Base-by-base conservation (phyloP, 2,797 vertebrate genomes). In the Thripadectes ignobilis region DNA sequence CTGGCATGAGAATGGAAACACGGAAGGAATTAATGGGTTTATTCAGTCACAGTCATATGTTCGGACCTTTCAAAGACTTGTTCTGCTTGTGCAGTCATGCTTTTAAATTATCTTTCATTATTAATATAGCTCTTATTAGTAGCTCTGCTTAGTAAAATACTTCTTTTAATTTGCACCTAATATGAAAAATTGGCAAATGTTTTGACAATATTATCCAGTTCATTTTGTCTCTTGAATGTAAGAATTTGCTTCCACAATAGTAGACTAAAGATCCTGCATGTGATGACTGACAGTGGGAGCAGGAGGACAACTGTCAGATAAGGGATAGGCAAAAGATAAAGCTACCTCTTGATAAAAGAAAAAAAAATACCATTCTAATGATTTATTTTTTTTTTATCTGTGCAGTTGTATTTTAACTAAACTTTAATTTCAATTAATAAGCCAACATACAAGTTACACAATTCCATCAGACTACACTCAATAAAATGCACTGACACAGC, bases 91-190 rank as follows among this genome's bases (percentile, higher is more conserved):
- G 95, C 85, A 95, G 67, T 91, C 94, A 89, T 91, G 86, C 88
- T 86, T 78, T 83, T 92, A 94, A 97, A 97, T 97, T 96, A 97
- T 95, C 85, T 94, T 97, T 93, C 87, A 75, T 95, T 95, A 91
- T 96, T 97, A 96, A 97, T 97, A 97, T 58, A 95, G 83, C 49
- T 95, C 92, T 86, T 94, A 96, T 96, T 97, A 97, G 97, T 76
- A 95, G 95, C 80, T 77, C 84, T 92, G 95, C 97, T 96, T 96
- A 95, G 91, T 54, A 88, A 92, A 92, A 96, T 91, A 94, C 71
- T 88, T 92, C 92, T 80, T 91, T 92, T 97, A 97, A 97, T 97
- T 97, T 97, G 95, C 65, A 96, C 85, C 93, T 94, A 91, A 97
- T 63, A 88, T 67, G 85, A 90, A 96, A 95, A 96, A 82, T 74